phyloP scores from a whole-genome alignment of 2,888 invertebrate species.

The Mesorhabditis belari region DNA sequence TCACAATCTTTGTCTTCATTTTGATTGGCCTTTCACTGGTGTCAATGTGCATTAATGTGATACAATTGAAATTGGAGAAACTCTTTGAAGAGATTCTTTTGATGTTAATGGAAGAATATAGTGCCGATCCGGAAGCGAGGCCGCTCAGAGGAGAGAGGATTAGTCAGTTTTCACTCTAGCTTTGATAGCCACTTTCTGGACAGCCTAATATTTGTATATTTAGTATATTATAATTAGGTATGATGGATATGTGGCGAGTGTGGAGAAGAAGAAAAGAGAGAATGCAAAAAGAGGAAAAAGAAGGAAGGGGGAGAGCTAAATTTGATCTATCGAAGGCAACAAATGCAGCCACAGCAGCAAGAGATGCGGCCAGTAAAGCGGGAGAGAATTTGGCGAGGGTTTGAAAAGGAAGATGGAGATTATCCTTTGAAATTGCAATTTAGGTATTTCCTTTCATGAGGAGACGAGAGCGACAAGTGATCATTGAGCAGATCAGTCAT shows the following conservation, averaged over 20 bases:
- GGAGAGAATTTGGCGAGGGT: slow-evolving; percentile 27
- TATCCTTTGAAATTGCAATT: not conserved
- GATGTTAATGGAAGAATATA: slow-evolving; percentile 50
- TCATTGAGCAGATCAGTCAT: slow-evolving; percentile 30
- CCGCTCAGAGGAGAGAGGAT: slow-evolving; percentile 27
- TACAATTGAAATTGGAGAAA: slow-evolving; percentile 40
- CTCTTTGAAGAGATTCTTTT: slow-evolving; percentile 45
- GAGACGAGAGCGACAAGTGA: slow-evolving; percentile 21
- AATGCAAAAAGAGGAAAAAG: slow-evolving; percentile 6
- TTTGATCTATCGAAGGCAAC: not conserved
- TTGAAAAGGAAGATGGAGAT: not conserved
- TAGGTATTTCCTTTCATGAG: slow-evolving; percentile 33
- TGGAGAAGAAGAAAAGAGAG: slow-evolving; percentile 40
- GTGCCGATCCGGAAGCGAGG: slow-evolving; percentile 31
- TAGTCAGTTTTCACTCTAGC: slow-evolving; percentile 10
- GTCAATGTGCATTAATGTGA: slow-evolving; percentile 45
- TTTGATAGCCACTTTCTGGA: too few relatives aligned
- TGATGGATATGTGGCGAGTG: slow-evolving; percentile 47
- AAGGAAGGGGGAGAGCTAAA: slow-evolving; percentile 12
- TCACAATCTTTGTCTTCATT: slow-evolving; percentile 49
- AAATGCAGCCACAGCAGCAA: slow-evolving; percentile 3
- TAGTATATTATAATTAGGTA: slow-evolving; percentile 15
- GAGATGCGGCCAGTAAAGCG: slow-evolving; percentile 23
- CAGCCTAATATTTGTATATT: not conserved
- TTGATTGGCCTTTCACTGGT: slow-evolving; percentile 50